phyloP scores from a whole-genome alignment of 2,113 vertebrate genomes.

The Rallus limicola region DNA sequence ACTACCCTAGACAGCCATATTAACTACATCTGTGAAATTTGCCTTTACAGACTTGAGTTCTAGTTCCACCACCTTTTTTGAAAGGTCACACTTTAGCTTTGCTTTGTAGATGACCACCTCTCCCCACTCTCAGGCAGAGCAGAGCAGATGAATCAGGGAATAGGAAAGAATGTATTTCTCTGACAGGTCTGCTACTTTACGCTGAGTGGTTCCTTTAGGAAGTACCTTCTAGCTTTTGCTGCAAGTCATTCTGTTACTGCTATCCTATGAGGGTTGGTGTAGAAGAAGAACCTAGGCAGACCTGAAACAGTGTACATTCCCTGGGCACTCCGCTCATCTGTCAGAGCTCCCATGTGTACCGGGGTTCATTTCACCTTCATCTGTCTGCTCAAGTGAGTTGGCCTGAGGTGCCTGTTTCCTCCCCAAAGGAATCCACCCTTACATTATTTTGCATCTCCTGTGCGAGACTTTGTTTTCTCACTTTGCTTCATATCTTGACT shows the following conservation, averaged over 20 bases:
- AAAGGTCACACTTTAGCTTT: background rate
- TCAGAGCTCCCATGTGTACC: background rate
- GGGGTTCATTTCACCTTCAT: rapidly evolving
- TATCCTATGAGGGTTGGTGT: background rate
- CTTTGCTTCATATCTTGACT: background rate
- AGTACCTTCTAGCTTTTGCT: background rate
- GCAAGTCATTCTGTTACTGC: background rate
- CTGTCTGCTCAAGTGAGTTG: background rate
- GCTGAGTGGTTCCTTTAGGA: background rate
- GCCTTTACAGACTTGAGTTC: background rate
- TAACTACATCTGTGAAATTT: background rate
- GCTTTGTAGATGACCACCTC: background rate
- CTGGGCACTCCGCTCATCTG: background rate
- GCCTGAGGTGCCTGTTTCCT: background rate
- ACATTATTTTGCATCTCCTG: background rate
- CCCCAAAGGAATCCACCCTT: background rate
- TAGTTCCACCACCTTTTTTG: background rate
- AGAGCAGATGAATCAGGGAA: background rate
- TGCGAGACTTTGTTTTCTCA: background rate
- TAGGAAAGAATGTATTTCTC: background rate
- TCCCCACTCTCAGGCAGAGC: background rate
- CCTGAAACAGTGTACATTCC: background rate
- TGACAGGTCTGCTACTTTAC: background rate
- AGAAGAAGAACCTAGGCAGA: background rate
- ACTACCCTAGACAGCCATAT: background rate